A percentile compares a stretch with the other conserved stretches of the same genome.
These are phyloP conservation scores for Palythoa heliodiscus DNA, from an alignment of 92 coral and sea anemone species.

Conservation along the genomic window DNA sequence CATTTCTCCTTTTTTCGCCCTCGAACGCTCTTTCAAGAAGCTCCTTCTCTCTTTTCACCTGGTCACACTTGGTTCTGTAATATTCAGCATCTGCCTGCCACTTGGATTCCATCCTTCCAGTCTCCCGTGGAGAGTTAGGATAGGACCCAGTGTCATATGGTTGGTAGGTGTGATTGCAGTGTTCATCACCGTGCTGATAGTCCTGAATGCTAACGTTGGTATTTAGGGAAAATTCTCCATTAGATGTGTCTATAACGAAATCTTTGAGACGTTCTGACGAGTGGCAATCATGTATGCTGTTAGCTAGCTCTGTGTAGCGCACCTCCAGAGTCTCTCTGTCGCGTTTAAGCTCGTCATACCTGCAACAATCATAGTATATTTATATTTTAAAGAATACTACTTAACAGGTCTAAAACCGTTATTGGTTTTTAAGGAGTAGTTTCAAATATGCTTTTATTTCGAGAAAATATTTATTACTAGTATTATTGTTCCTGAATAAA, in stretches of 20 bases:
- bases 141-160: slow-evolving; percentile 27
- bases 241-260: slow-evolving; percentile 39
- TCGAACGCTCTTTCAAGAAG: slow-evolving; percentile 71
- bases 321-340: slow-evolving; percentile 39
- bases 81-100: slow-evolving; percentile 71
- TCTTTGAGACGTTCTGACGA: slow-evolving; percentile 31
- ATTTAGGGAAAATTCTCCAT: slow-evolving; percentile 32
- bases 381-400: too few relatives aligned
- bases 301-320: slow-evolving; percentile 36
- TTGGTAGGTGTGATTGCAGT: slow-evolving; percentile 10
- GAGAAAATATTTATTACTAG: too few relatives aligned
- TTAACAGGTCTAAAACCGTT: too few relatives aligned
- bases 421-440: too few relatives aligned
- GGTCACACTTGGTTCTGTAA: slow-evolving; percentile 79
- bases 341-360: slow-evolving; percentile 65
- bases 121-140: slow-evolving; percentile 27
- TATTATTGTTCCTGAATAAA: too few relatives aligned
- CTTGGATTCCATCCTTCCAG: slow-evolving; percentile 30
- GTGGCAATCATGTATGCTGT: slow-evolving; percentile 35
- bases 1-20: slow-evolving; percentile 73
- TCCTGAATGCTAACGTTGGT: slow-evolving; percentile 28
- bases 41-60: slow-evolving; percentile 76
- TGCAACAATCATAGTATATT: not conserved
- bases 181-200: slow-evolving; percentile 20
- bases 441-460: too few relatives aligned